Evolutionary conservation across 2,797 vertebrate species (phyloP).

Genomic region (Pantherophis vulpinus): DNA sequence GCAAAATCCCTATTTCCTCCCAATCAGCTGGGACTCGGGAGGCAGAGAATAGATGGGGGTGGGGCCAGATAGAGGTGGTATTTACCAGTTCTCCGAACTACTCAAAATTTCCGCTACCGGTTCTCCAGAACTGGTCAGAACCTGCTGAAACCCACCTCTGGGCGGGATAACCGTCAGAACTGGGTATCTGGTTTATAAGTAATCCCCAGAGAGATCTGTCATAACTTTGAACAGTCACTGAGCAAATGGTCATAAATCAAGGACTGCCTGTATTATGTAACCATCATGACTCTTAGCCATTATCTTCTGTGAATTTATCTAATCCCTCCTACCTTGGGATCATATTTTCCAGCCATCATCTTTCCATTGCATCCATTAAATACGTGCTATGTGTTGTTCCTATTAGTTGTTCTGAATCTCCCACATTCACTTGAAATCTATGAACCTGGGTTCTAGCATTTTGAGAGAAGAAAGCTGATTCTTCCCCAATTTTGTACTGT

Average conservation of each 20-base stretch:
- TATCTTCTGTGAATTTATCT: not conserved
- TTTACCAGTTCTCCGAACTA: no score
- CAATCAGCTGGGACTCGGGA: no score
- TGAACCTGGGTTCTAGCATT: not conserved
- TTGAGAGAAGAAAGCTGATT: not conserved
- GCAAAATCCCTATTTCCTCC: no score
- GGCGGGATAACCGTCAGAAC: not conserved
- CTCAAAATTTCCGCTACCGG: no score
- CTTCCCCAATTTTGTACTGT: not conserved
- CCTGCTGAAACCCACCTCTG: no score
- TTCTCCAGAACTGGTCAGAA: no score
- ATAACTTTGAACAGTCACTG: not conserved
- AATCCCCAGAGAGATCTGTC: not conserved
- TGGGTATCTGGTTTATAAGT: not conserved
- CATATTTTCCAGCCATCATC: not conserved
- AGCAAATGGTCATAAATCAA: not conserved
- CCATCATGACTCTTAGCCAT: not conserved
- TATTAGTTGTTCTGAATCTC: not conserved
- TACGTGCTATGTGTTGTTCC: not conserved
- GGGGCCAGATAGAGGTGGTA: no score
- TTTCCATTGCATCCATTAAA: not conserved
- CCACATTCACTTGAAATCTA: not conserved
- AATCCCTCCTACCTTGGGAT: not conserved
- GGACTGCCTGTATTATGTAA: not conserved
- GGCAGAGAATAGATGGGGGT: no score